Conservation (phyloP, 2,888 invertebrate genomes). For the Seira musarum region DNA sequence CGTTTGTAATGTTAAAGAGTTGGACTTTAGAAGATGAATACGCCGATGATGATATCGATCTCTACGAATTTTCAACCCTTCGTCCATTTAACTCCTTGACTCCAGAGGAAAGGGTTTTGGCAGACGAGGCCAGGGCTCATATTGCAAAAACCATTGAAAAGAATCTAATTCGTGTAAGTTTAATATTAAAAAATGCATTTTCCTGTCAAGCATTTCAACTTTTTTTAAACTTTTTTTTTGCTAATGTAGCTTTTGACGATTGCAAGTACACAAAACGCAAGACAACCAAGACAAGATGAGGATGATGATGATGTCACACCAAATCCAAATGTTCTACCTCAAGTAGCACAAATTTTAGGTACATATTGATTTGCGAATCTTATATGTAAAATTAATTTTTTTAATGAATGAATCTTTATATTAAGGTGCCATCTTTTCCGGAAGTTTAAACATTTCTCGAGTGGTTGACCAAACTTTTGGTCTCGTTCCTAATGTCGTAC, state of each 20-base stretch:
- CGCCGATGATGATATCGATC: background rate
- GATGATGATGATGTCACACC: constrained; percentile 56
- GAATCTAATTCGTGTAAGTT: constrained; percentile 66
- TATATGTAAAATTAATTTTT: constrained; percentile 61
- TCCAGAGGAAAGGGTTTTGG: constrained; percentile 62
- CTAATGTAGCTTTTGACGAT: constrained; percentile 64
- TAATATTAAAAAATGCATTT: background rate
- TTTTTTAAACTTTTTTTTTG: background rate
- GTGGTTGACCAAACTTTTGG: constrained; percentile 66
- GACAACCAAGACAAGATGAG: constrained; percentile 51
- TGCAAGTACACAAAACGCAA: constrained; percentile 49
- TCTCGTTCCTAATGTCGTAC: constrained; percentile 63
- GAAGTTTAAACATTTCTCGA: constrained; percentile 66
- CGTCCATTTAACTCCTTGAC: constrained; percentile 51
- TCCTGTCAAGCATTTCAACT: background rate
- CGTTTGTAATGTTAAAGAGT: constrained; percentile 3
- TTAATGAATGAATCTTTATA: too few species aligned
- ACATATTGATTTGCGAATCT: constrained; percentile 46
- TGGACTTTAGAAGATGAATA: constrained; percentile 20
- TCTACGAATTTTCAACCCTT: constrained; percentile 23
- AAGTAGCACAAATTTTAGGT: constrained; percentile 67
- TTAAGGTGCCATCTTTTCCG: constrained; percentile 69
- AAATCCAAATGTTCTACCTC: constrained; percentile 68
- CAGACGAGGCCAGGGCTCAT: constrained; percentile 64
- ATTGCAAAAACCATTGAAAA: constrained; percentile 67